Evolutionary conservation across 2,113 vertebrate species (phyloP).

Genomic region (Danionella cerebrum): DNA sequence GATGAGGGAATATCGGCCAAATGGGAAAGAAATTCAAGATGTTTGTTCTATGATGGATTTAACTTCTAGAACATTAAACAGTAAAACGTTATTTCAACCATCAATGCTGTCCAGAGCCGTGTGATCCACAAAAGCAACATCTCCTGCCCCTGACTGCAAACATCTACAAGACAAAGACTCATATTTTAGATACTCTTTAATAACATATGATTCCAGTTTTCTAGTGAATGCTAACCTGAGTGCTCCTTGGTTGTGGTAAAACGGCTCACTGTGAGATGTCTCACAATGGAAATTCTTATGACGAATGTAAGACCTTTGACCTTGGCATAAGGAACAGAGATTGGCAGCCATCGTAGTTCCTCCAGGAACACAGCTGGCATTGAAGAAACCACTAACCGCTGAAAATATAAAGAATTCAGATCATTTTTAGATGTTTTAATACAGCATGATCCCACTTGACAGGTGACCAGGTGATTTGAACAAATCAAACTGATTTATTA

Average conservation of each 20-base stretch:
- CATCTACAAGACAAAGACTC: conserved; percentile 59
- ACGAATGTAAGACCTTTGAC: conserved; percentile 74
- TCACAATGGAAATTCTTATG: conserved; percentile 81
- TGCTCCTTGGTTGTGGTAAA: conserved; percentile 78
- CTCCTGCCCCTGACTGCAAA: conserved; percentile 67
- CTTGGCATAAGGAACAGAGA: conserved; percentile 74
- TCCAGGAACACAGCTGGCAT: conserved; percentile 79
- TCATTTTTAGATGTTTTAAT: too few relatives aligned
- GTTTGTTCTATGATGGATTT: background rate
- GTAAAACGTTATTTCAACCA: conserved; percentile 53
- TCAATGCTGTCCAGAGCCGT: conserved; percentile 65
- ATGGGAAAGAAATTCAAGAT: background rate
- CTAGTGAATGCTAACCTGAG: conserved; percentile 65
- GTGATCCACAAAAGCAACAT: conserved; percentile 84
- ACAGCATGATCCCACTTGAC: too few relatives aligned
- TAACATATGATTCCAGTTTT: too few relatives aligned
- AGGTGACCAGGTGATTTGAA: too few relatives aligned
- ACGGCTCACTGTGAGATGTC: conserved; percentile 75
- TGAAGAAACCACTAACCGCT: conserved; percentile 77
- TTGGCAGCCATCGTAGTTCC: conserved; percentile 58
- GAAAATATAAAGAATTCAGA: conserved; percentile 24
- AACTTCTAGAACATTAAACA: background rate
- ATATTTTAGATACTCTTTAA: background rate
- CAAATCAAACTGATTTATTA: too few relatives aligned
- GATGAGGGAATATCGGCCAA: conserved; percentile 1